phyloP scores from a whole-genome alignment of 1,140 invertebrate species.

The Drosophila setifemur region DNA sequence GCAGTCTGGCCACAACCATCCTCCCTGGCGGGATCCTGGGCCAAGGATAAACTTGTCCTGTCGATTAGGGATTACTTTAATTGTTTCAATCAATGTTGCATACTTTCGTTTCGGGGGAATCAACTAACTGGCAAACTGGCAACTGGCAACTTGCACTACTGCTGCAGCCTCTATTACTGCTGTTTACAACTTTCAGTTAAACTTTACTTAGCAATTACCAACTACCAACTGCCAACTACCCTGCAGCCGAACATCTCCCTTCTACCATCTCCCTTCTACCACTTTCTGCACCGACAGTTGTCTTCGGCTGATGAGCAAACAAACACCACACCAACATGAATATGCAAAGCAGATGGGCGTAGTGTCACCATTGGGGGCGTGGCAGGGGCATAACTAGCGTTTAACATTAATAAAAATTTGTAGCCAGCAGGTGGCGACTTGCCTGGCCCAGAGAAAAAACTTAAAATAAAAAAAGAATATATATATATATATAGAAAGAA shows the following conservation, averaged over 20 bases:
- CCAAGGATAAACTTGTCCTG: slow-evolving; percentile 24
- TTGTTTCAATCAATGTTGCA: slow-evolving; percentile 46
- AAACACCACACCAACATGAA: slow-evolving; percentile 34
- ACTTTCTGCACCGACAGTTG: slow-evolving; percentile 16
- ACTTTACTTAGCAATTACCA: slow-evolving; percentile 35
- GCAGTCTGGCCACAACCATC: too few relatives aligned
- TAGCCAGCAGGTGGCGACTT: slow-evolving; percentile 36
- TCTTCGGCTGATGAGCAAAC: slow-evolving; percentile 43
- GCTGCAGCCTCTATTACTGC: background rate
- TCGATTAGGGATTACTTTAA: slow-evolving; percentile 44
- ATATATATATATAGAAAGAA: too few relatives aligned
- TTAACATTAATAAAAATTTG: slow-evolving; percentile 64
- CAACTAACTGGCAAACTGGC: slow-evolving; percentile 20
- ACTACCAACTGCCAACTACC: background rate
- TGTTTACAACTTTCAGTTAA: slow-evolving; percentile 38
- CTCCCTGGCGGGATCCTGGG: too few relatives aligned
- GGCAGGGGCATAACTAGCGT: slow-evolving; percentile 48
- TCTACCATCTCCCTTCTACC: background rate
- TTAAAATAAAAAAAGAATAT: background rate
- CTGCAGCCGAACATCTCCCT: background rate
- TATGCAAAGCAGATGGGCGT: slow-evolving; percentile 31
- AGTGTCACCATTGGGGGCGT: background rate
- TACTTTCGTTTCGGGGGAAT: slow-evolving; percentile 35
- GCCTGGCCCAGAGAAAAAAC: background rate
- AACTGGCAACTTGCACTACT: background rate